A percentile compares a stretch with the other conserved stretches of the same genome.
Conservation (phyloP, 2,797 vertebrate genomes). For the Acestrorhynchus altus region DNA sequence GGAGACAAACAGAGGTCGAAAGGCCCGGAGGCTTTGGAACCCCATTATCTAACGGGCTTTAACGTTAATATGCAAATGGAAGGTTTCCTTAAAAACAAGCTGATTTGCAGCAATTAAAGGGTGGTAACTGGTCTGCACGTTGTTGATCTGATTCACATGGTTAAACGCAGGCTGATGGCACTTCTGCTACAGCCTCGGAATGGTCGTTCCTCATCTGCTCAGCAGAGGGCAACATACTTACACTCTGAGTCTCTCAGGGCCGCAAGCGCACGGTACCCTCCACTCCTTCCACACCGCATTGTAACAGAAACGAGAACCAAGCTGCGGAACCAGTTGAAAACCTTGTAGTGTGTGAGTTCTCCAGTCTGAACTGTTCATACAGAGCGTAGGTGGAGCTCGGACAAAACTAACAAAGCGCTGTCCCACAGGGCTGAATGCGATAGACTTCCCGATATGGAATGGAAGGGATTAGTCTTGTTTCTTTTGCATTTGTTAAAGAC, state of each 20-base stretch:
- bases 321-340: conserved; percentile 11
- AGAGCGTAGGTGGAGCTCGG: conserved; percentile 38
- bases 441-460: conserved; percentile 55
- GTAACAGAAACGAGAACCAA: not conserved
- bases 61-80: conserved; percentile 2
- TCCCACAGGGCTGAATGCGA: conserved; percentile 41
- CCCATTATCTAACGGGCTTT: not conserved
- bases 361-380: conserved; percentile 37
- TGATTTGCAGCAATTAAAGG: not conserved
- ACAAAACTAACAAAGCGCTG: conserved; percentile 44
- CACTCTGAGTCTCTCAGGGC: not conserved
- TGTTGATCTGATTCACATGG: not conserved
- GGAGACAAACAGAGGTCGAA: conserved; percentile 6
- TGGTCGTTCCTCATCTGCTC: conserved; percentile 46
- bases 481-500: conserved; percentile 56
- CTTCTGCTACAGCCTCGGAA: too few species aligned
- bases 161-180: conserved; percentile 43
- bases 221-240: conserved; percentile 72
- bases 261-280: not conserved
- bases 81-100: not conserved
- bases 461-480: conserved; percentile 52
- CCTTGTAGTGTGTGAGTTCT: conserved; percentile 17
- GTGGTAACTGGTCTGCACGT: not conserved
- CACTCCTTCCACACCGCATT: not conserved
- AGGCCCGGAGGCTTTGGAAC: conserved; percentile 1